Conservation (phyloP, 2,888 invertebrate species). For the Nephrotoma guestfalica region DNA sequence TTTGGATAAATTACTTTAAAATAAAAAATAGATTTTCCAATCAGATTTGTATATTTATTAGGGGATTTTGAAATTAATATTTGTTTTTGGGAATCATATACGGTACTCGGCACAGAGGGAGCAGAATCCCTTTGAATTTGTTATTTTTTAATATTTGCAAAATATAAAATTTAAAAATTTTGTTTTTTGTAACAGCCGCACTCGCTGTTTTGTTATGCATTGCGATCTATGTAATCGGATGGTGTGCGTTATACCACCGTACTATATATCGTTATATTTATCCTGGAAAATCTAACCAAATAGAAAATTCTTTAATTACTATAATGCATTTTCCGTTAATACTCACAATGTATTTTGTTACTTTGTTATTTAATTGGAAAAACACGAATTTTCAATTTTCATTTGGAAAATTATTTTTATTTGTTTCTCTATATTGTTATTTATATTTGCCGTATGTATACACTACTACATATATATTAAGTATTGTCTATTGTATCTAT, state of each 20-base stretch:
- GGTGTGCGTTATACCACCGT: background rate
- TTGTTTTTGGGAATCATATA: background rate
- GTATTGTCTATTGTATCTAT: background rate
- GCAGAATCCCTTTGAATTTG: background rate
- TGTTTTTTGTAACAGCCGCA: background rate
- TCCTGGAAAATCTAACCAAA: background rate
- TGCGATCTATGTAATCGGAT: background rate
- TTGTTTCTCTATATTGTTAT: background rate
- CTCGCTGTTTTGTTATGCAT: background rate
- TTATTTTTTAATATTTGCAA: background rate
- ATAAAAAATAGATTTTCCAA: background rate
- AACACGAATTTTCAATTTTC: background rate
- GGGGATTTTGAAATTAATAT: background rate
- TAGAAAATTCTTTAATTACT: background rate
- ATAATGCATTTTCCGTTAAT: background rate
- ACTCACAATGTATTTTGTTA: background rate
- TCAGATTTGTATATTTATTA: background rate
- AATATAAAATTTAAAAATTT: background rate
- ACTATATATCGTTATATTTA: background rate
- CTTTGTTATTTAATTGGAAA: background rate
- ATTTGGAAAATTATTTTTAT: background rate
- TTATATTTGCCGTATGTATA: background rate
- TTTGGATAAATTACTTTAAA: background rate
- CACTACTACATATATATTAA: background rate
- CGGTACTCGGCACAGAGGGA: background rate